Evolutionary conservation across 1,140 invertebrate genomes (phyloP).

Genomic region (Eupristina koningsbergeri): DNA sequence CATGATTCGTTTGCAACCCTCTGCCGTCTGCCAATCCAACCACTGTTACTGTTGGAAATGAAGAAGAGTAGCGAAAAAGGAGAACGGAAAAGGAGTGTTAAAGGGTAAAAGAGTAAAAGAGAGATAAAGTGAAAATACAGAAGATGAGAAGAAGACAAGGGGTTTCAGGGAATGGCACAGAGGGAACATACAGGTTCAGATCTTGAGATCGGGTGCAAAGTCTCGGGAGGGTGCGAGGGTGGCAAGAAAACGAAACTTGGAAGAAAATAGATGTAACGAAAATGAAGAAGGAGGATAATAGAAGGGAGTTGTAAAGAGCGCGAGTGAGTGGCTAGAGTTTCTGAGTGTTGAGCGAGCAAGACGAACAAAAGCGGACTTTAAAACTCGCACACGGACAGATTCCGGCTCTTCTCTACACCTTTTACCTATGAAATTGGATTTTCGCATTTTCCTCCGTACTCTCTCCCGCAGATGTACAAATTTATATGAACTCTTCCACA

Average conservation of each 20-base stretch:
- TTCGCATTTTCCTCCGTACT: neutral
- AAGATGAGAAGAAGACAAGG: slow-evolving; percentile 51
- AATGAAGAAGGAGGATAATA: slow-evolving; percentile 66
- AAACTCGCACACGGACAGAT: neutral
- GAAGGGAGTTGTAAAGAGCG: slow-evolving; percentile 49
- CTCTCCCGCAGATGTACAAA: neutral
- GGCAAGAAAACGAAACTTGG: slow-evolving; percentile 51
- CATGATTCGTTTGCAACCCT: slow-evolving; percentile 58
- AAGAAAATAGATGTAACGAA: slow-evolving; percentile 61
- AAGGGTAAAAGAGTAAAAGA: slow-evolving; percentile 54
- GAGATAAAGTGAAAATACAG: slow-evolving; percentile 48
- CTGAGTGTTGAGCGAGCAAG: slow-evolving; percentile 8
- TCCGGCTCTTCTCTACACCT: neutral
- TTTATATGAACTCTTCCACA: neutral
- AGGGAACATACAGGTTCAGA: neutral
- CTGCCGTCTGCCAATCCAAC: slow-evolving; percentile 57
- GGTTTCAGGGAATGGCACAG: neutral
- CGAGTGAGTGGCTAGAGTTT: slow-evolving; percentile 57
- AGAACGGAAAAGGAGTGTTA: slow-evolving; percentile 53
- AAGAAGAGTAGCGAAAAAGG: slow-evolving; percentile 36
- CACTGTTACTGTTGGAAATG: slow-evolving; percentile 64
- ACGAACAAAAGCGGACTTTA: neutral
- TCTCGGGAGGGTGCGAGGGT: neutral
- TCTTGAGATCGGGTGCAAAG: neutral
- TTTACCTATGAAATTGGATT: neutral